Conservation (phyloP, 2,888 invertebrate genomes). For the Junonia oenone region DNA sequence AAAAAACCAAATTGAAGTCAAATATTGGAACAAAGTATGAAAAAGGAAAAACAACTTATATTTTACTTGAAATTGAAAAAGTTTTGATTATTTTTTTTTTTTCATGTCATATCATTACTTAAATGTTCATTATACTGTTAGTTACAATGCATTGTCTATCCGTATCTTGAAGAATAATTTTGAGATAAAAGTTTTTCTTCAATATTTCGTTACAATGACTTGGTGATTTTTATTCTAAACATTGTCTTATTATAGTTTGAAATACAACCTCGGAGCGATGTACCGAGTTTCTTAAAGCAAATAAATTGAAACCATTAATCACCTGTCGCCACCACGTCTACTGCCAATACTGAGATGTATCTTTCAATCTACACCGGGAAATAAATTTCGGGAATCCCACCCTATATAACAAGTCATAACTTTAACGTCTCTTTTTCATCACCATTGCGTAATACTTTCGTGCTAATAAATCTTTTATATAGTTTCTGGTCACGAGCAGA, state of each 20-base stretch:
- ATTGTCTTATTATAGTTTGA: neutral
- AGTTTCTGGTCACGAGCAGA: neutral
- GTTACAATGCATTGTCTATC: too few relatives aligned
- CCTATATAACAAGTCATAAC: neutral
- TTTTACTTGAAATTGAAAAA: too few relatives aligned
- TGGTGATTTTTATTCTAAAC: neutral
- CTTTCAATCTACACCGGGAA: constrained; percentile 16
- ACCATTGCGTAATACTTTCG: neutral
- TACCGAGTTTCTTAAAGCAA: constrained; percentile 23
- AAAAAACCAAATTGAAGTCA: too few relatives aligned
- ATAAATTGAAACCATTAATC: constrained; percentile 29
- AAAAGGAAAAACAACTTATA: too few relatives aligned
- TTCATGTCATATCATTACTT: too few relatives aligned
- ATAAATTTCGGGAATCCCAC: constrained; percentile 1
- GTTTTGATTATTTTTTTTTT: too few relatives aligned
- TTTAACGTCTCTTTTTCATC: neutral
- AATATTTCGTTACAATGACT: neutral
- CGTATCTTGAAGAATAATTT: too few relatives aligned
- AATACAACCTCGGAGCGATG: neutral
- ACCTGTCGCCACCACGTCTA: constrained; percentile 24
- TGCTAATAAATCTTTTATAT: neutral
- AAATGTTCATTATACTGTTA: too few relatives aligned
- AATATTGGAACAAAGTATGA: too few relatives aligned
- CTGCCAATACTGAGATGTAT: constrained; percentile 21
- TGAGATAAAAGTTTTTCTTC: too few relatives aligned